Evolutionary conservation across 2,888 invertebrate genomes (phyloP), one percentile per base, ranked within the genome.

Genomic region (Hyppa rectilinea): DNA sequence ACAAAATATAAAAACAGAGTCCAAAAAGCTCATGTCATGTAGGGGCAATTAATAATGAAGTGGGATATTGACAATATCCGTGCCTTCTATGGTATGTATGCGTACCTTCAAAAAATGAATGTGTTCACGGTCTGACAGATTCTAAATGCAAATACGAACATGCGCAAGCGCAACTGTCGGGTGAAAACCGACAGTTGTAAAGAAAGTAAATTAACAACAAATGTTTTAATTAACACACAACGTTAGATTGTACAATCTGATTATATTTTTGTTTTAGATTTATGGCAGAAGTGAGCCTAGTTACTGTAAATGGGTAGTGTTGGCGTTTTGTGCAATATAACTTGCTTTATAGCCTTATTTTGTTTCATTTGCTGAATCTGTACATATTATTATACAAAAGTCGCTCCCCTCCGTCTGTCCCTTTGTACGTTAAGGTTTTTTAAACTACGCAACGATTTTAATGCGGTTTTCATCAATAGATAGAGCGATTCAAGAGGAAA

Each of bases 121-220:
- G 56, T 64, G 65, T 79, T 77, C 79, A 85, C 85, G 89, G 85
- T 89, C 87, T 84, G 80, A 23, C 73, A 60, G 58, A 63, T 78
- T 76, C 76, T 70, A 71, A 87, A 84, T 81, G 72, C 68, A 81
- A 81, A 87, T 83, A 63, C 56, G 43, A 71, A 67, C 62, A 47
- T 71, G 60, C 70, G 61, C 73, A 73, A 55, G 71, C 78, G 75
- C 68, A 76, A n/a, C n/a, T n/a, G n/a, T 62, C 70, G 55, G 75
- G 87, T 86, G 87, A 76, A 76, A 81, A 80, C 69, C 2, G 68
- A 83, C 82, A 82, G 83, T 83, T 78, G 61, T 34, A 61, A 82
- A 76, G 68, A 81, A 82, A 84, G 72, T 87, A 73, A 83, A 84
- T 88, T 86, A 86, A 83, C 84, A 82, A 36, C 68, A 43, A 71